These are phyloP conservation scores for Carassius carassius DNA, from an alignment of 2,113 vertebrate genomes.

Conservation along the genomic window DNA sequence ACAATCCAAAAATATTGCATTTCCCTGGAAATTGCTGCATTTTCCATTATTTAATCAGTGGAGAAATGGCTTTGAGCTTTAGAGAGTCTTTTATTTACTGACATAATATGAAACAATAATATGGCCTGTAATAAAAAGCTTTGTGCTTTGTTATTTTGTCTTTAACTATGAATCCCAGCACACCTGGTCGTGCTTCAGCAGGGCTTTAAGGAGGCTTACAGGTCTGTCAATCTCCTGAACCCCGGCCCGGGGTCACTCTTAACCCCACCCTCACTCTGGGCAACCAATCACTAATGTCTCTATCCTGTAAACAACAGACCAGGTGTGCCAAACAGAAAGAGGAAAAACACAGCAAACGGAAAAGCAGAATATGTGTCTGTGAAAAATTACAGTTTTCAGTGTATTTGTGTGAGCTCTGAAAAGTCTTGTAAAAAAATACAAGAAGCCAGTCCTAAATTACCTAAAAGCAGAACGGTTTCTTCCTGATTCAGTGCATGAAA, in stretches of 20 bases:
- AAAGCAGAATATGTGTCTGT: background rate
- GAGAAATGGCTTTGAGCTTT: background rate
- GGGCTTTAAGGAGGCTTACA: slow-evolving; percentile 50
- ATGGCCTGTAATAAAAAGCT: background rate
- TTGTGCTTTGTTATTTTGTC: background rate
- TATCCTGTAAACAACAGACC: slow-evolving; percentile 35
- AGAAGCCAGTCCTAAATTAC: background rate
- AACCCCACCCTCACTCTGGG: slow-evolving; percentile 54
- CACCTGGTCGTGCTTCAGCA: slow-evolving; percentile 72
- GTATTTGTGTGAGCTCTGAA: background rate
- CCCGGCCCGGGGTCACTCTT: slow-evolving; percentile 64
- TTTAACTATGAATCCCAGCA: slow-evolving; percentile 51
- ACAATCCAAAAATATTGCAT: background rate
- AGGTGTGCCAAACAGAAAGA: slow-evolving; percentile 49
- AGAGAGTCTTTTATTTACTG: background rate
- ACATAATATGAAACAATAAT: slow-evolving; percentile 8
- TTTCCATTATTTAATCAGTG: background rate
- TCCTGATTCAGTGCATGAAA: background rate
- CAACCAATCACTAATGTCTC: slow-evolving; percentile 47
- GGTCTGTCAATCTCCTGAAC: slow-evolving; percentile 69
- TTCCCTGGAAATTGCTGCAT: background rate
- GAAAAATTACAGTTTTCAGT: background rate
- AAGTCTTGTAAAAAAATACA: too few relatives aligned
- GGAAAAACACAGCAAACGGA: background rate
- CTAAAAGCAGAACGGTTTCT: background rate